A percentile compares a stretch with the other conserved stretches of the same genome.
phyloP scores from a whole-genome alignment of 2,797 vertebrate genomes.

The Spinus olivaceus region DNA sequence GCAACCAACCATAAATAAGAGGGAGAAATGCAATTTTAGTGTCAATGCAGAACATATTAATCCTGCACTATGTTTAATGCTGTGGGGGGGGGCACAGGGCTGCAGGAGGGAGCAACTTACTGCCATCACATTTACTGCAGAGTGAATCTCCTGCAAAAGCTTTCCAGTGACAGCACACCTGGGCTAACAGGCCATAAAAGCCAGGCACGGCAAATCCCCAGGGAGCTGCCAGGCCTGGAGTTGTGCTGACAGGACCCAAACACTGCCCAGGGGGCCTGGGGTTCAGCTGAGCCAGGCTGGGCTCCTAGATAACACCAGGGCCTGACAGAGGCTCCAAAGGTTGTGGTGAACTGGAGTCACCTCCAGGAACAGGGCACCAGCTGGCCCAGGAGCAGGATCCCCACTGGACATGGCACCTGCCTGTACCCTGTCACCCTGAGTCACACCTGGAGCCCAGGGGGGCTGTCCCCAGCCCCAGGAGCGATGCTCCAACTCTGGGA shows the following conservation, averaged over 20 bases:
- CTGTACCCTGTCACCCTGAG: not conserved
- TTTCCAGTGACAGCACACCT: not conserved
- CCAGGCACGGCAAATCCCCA: accelerated
- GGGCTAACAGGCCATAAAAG: not conserved
- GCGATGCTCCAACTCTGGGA: not conserved
- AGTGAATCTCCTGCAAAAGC: not conserved
- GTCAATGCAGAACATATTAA: not conserved
- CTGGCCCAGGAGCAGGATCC: not conserved
- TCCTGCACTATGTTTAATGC: not conserved
- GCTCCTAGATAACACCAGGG: accelerated
- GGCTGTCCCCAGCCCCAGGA: not conserved
- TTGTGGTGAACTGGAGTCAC: not conserved
- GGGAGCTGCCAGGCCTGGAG: not conserved
- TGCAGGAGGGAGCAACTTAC: not conserved
- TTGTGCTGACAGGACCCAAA: not conserved
- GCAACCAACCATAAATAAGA: not conserved
- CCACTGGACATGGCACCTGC: accelerated
- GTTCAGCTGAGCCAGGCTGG: not conserved
- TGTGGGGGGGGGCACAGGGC: not conserved
- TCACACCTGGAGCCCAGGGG: too few relatives aligned
- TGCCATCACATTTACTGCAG: not conserved
- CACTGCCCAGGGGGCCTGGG: not conserved
- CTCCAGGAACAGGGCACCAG: accelerated
- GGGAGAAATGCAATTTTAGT: not conserved
- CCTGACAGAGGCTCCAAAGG: not conserved